A percentile compares a stretch with the other conserved stretches of the same genome.
Conservation (phyloP, 1,140 invertebrate species). For the Dysdera silvatica region DNA sequence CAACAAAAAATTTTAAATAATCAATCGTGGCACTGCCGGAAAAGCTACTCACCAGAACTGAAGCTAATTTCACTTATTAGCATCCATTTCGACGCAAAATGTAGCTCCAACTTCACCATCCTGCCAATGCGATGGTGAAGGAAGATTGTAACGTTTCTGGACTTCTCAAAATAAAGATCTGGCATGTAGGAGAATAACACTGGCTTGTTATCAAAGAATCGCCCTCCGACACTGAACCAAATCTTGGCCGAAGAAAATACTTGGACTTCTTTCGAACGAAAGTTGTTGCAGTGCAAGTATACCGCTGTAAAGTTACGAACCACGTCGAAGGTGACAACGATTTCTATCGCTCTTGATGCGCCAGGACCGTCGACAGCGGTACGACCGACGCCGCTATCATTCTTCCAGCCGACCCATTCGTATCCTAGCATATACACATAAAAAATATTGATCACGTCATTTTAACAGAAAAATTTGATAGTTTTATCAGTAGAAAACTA, state of each 20-base stretch:
- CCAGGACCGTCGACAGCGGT: constrained; percentile 51
- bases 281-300: constrained; percentile 69
- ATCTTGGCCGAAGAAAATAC: constrained; percentile 69
- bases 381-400: constrained; percentile 51
- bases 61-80: constrained; percentile 80
- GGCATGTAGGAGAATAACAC: constrained; percentile 59
- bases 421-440: constrained; percentile 55
- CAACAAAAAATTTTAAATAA: too few relatives aligned
- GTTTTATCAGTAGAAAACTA: too few relatives aligned
- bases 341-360: constrained; percentile 45
- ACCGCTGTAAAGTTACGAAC: constrained; percentile 77
- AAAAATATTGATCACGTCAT: too few relatives aligned
- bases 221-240: constrained; percentile 68
- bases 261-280: constrained; percentile 60
- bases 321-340: constrained; percentile 79
- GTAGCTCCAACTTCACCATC: constrained; percentile 69
- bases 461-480: too few relatives aligned
- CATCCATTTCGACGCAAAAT: constrained; percentile 77
- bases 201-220: constrained; percentile 48
- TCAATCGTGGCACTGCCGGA: too few relatives aligned
- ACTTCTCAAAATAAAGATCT: constrained; percentile 71
- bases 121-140: constrained; percentile 71
- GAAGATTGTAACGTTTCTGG: constrained; percentile 72
- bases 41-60: constrained; percentile 59
- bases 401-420: constrained; percentile 87